Evolutionary conservation across 2,113 vertebrate genomes (phyloP).

Genomic region (Nettapus auritus): DNA sequence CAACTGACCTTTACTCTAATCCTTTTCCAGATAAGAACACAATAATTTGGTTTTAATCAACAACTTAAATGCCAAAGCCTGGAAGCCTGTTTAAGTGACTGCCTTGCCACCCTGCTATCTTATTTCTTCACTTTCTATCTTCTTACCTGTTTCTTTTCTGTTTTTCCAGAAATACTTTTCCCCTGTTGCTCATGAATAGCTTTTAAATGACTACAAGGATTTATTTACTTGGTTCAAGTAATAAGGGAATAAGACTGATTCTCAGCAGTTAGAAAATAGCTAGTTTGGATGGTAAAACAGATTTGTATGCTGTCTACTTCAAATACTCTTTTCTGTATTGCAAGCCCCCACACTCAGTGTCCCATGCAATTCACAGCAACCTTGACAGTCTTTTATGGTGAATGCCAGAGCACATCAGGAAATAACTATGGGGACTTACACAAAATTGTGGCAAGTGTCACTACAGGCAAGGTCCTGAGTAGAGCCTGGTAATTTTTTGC

Average conservation of each 20-base stretch:
- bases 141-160: background rate
- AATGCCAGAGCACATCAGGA: background rate
- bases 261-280: background rate
- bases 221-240: background rate
- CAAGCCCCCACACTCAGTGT: background rate
- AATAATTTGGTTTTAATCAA: background rate
- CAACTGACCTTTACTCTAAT: background rate
- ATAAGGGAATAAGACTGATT: too few relatives aligned
- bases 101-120: background rate
- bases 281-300: background rate
- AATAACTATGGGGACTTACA: fast-evolving
- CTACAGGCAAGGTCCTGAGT: background rate
- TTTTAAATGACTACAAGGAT: background rate
- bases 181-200: background rate
- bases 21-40: background rate
- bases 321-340: background rate
- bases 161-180: background rate
- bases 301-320: background rate
- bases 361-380: fast-evolving
- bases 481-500: background rate
- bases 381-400: background rate
- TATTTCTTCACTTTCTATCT: background rate
- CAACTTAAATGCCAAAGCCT: background rate
- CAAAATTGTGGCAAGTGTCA: background rate
- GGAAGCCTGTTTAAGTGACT: background rate